A percentile compares a stretch with the other conserved stretches of the same genome.
Evolutionary conservation across 1,140 invertebrate genomes (phyloP).

Genomic region (Conus ventricosus): DNA sequence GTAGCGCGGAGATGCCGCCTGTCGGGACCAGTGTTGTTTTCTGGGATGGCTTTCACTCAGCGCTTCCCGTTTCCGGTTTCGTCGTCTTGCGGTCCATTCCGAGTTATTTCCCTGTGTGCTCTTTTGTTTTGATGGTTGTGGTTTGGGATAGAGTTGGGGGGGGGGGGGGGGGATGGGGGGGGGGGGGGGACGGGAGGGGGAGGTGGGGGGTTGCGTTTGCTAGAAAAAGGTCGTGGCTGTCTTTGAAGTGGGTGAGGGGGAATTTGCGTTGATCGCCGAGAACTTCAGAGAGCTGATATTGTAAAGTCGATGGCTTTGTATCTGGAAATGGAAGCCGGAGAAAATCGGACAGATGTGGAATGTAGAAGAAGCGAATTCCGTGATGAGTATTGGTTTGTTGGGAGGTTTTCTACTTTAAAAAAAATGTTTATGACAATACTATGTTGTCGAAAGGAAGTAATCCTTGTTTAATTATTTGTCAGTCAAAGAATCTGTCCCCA

Average conservation of each 20-base stretch:
- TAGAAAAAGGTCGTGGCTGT: too few relatives aligned
- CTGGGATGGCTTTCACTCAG: neutral
- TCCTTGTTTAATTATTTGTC: neutral
- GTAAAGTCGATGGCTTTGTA: conserved; percentile 2
- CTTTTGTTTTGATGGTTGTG: neutral
- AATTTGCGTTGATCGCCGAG: neutral
- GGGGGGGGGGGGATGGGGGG: too few relatives aligned
- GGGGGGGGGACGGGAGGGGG: too few relatives aligned
- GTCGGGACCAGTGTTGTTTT: neutral
- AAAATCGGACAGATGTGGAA: too few relatives aligned
- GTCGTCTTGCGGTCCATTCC: neutral
- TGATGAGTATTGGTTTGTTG: neutral
- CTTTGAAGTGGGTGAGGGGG: neutral
- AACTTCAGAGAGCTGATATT: neutral
- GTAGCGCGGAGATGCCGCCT: neutral
- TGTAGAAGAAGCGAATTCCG: neutral
- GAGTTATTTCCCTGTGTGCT: conserved; percentile 3
- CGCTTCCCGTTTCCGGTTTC: neutral
- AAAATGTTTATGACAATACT: neutral
- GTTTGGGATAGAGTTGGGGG: neutral
- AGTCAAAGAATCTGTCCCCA: neutral
- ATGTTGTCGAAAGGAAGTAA: neutral
- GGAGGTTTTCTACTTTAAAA: neutral
- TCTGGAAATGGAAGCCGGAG: neutral
- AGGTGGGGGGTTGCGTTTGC: neutral